Evolutionary conservation across 2,888 invertebrate species (phyloP).

Genomic region (Volucella inflata): DNA sequence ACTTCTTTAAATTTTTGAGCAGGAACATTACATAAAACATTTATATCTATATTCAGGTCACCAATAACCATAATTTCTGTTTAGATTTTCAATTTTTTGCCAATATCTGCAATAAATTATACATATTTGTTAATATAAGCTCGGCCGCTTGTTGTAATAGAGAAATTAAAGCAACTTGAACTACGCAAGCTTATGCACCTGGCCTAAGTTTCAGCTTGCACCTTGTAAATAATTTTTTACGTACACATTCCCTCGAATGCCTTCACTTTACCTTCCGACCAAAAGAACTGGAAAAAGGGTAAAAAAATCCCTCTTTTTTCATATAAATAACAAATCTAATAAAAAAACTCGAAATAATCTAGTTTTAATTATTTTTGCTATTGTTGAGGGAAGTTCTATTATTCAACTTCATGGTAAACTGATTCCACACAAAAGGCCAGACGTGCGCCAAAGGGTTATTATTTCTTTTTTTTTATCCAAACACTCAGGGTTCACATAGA

Average conservation of each 20-base stretch:
- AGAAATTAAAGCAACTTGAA: no score
- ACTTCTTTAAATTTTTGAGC: no score
- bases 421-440: neutral
- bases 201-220: no score
- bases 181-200: no score
- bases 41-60: no score
- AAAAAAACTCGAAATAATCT: neutral
- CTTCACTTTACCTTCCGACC: neutral
- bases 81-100: no score
- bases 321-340: neutral
- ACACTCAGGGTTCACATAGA: neutral
- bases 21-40: no score
- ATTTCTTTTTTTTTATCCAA: neutral
- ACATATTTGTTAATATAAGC: no score
- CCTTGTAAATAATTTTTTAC: no score
- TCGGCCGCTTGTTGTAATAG: no score
- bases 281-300: neutral
- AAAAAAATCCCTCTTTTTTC: neutral
- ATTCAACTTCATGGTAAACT: slow-evolving; percentile 9
- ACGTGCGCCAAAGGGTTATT: slow-evolving; percentile 19
- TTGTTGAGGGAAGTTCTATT: neutral
- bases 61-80: no score
- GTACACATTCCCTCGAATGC: neutral
- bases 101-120: no score
- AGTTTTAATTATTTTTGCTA: neutral